Evolutionary conservation across 2,888 invertebrate genomes (phyloP).

Genomic region (Dendrolimus houi): DNA sequence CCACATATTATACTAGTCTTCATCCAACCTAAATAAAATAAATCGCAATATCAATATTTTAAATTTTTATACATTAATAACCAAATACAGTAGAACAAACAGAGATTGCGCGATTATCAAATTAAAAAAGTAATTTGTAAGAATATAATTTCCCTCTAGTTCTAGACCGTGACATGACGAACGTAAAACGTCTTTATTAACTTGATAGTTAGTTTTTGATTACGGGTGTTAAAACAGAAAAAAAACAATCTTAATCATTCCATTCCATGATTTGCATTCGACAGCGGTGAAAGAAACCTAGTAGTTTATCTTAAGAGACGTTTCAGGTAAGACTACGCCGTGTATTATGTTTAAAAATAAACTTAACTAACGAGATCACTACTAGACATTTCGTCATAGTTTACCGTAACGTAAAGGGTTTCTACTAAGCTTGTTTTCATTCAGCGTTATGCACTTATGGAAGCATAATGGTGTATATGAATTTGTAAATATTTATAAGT

Average conservation of each 20-base stretch:
- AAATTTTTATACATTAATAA: too few relatives aligned
- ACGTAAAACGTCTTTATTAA: slow-evolving; percentile 8
- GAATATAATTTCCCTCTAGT: slow-evolving; percentile 42
- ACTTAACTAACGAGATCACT: slow-evolving; percentile 39
- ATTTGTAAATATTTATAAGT: slow-evolving; percentile 21
- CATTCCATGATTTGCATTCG: too few relatives aligned
- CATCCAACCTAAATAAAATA: too few relatives aligned
- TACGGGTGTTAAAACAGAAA: slow-evolving; percentile 10
- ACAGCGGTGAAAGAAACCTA: slow-evolving; percentile 5
- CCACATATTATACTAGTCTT: too few relatives aligned
- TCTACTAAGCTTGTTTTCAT: slow-evolving; percentile 20
- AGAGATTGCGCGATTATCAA: slow-evolving; percentile 9
- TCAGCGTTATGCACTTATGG: slow-evolving; percentile 35
- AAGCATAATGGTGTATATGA: slow-evolving; percentile 48
- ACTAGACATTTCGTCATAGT: slow-evolving; percentile 56
- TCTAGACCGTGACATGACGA: slow-evolving; percentile 50
- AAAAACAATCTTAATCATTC: too few relatives aligned
- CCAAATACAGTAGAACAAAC: too few relatives aligned
- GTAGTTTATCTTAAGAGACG: slow-evolving; percentile 32
- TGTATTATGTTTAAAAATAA: slow-evolving; percentile 14
- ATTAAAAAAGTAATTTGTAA: slow-evolving; percentile 40
- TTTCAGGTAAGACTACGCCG: slow-evolving; percentile 19
- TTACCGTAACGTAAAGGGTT: slow-evolving; percentile 41
- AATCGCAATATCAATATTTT: too few relatives aligned
- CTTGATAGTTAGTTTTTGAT: too few relatives aligned